Evolutionary conservation across 2,113 vertebrate species (phyloP).

Genomic region (Nibea coibor): DNA sequence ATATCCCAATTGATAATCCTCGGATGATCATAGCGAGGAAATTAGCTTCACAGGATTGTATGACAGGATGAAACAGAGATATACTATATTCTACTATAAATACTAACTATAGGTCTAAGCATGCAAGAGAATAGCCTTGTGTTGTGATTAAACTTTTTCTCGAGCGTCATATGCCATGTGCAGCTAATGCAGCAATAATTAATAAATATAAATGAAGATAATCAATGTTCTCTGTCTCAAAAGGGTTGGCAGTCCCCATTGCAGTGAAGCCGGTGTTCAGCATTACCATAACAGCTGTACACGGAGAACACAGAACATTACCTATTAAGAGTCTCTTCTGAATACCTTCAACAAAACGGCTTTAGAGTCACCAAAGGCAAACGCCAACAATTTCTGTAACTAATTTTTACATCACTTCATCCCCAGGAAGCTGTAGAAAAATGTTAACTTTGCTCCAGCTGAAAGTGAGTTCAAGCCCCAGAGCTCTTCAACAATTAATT

Average conservation of each 20-base stretch:
- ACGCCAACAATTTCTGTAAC: slow-evolving; percentile 23
- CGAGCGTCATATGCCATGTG: neutral
- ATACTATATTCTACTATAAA: too few species aligned
- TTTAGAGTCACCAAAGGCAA: slow-evolving; percentile 29
- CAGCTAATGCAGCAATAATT: neutral
- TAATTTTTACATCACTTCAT: slow-evolving; percentile 21
- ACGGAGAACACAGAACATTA: neutral
- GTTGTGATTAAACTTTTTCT: too few species aligned
- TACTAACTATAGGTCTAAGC: too few species aligned
- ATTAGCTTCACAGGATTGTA: too few species aligned
- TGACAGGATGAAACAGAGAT: too few species aligned
- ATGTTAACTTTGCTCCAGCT: slow-evolving; percentile 49
- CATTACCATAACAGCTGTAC: neutral
- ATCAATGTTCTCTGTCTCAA: neutral
- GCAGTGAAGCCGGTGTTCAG: slow-evolving; percentile 2
- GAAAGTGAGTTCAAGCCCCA: slow-evolving; percentile 46
- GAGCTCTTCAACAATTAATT: slow-evolving; percentile 64
- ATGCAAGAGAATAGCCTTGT: too few species aligned
- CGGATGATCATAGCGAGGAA: too few species aligned
- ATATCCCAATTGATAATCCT: too few species aligned
- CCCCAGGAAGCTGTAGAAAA: slow-evolving; percentile 16
- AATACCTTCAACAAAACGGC: slow-evolving; percentile 6
- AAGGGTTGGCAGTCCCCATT: slow-evolving; percentile 3
- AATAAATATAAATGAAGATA: neutral
- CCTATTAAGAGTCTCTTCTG: slow-evolving; percentile 12